Base-by-base conservation (phyloP, 2,888 invertebrate genomes). In the Vanessa cardui region DNA sequence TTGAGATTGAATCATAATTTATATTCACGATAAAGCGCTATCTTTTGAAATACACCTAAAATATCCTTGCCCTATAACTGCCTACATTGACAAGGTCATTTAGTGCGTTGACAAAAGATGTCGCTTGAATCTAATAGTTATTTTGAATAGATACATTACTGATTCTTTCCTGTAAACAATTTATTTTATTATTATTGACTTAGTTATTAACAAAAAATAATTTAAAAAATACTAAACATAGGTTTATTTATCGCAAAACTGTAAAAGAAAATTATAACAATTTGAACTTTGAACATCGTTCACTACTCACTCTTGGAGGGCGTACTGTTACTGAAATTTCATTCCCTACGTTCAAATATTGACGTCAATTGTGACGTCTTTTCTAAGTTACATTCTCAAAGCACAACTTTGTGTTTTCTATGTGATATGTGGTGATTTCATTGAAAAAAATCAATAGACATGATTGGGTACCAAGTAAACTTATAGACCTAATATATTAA, bases 291-390 rank as follows among this genome's bases (percentile, higher is more conserved):
- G 15, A 50, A 50, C 8, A 21, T 21, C 26, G 21, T 50, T 50
- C 50, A 21, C 21, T 21, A 50, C 20, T 50, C 50, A 50, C 12
- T 50, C 50, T 21, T 21, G 21, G 49, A 50, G 20, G 9, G 21
- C 49, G 50, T 20, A 50, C 20, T 21, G 12, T 31, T 31, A 16
- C 21, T 26, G 16, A 26, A 52, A 21, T 45, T 45, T 52, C 64
- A 33, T 46, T 63, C 63, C 31, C 33, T 59, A 59, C 64, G 31
- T 64, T 64, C 59, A 59, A 52, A 64, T 58, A 64, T 58, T 76
- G 74, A 76, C 74, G 76, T 74, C 74, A 70, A 65, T 52, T 26
- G 70, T 76, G 76, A 76, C 76, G 76, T 74, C 69, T 70, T 72
- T 70, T 64, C 54, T 66, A 73, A 72, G 68, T 73, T 74, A 56